Evolutionary conservation across 2,113 vertebrate species (phyloP).

Genomic region (Corydoras sp.): DNA sequence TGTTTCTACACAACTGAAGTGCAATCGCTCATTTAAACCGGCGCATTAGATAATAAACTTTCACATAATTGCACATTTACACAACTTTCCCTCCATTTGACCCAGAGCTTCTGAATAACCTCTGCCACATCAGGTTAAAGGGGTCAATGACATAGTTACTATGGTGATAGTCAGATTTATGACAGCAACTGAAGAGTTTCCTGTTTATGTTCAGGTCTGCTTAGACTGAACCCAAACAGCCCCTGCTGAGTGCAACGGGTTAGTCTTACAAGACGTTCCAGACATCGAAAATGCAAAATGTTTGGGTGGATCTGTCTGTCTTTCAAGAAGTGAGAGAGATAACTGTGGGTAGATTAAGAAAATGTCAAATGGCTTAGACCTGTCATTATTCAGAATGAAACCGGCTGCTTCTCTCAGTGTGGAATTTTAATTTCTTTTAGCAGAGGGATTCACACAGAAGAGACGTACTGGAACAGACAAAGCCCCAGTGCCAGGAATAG

Average conservation of each 20-base stretch:
- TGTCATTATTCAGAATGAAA: neutral
- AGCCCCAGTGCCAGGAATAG: neutral
- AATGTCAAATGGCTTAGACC: neutral
- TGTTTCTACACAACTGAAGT: slow-evolving; percentile 10
- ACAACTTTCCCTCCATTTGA: slow-evolving; percentile 9
- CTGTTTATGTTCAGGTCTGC: slow-evolving; percentile 41
- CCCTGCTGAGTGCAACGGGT: slow-evolving; percentile 34
- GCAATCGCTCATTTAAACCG: slow-evolving; percentile 10
- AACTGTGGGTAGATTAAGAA: slow-evolving; percentile 6
- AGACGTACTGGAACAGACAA: neutral
- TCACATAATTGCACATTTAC: neutral
- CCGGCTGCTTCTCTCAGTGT: neutral
- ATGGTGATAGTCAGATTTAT: slow-evolving; percentile 34
- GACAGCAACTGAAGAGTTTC: slow-evolving; percentile 18
- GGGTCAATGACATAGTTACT: slow-evolving; percentile 24
- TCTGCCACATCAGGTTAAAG: slow-evolving; percentile 28
- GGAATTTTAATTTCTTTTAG: neutral
- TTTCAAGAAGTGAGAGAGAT: slow-evolving; percentile 11
- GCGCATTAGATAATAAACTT: neutral
- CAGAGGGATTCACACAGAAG: neutral
- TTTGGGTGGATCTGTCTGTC: neutral
- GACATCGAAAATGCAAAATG: neutral
- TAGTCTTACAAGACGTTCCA: slow-evolving; percentile 30
- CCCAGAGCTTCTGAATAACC: slow-evolving; percentile 14
- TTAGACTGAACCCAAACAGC: slow-evolving; percentile 35